Percentiles rank a stretch among this genome's conserved stretches.
phyloP scores from a whole-genome alignment of 2,113 vertebrate species.

The Lophochroa leadbeateri region DNA sequence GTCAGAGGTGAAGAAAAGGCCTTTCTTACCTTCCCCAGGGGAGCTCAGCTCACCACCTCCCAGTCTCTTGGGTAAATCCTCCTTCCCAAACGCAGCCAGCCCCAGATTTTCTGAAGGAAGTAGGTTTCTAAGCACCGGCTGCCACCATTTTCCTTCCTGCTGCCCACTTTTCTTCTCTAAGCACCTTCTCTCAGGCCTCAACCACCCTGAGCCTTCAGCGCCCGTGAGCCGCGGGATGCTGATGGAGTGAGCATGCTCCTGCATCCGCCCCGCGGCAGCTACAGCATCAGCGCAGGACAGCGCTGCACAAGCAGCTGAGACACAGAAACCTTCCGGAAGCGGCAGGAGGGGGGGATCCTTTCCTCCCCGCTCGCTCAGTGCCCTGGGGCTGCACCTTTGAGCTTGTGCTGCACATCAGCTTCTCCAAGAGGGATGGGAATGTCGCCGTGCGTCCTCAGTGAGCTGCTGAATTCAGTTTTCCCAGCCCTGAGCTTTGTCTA shows the following conservation, averaged over 20 bases:
- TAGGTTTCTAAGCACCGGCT: not conserved
- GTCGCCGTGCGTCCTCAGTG: fast-evolving
- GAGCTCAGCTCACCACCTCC: not conserved
- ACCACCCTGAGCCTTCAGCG: not conserved
- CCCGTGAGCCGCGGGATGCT: not conserved
- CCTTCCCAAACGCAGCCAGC: not conserved
- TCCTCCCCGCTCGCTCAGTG: not conserved
- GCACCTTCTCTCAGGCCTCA: constrained; percentile 56
- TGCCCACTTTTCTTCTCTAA: constrained; percentile 40
- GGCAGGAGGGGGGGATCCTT: not conserved
- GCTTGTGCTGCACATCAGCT: not conserved
- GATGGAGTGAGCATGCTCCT: constrained; percentile 54
- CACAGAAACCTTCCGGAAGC: not conserved
- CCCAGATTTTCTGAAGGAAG: not conserved
- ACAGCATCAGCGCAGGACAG: not conserved
- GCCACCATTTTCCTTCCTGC: not conserved
- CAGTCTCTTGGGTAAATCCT: not conserved
- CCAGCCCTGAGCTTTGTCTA: not conserved
- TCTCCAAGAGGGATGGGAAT: fast-evolving
- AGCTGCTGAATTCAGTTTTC: not conserved
- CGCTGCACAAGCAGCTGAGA: not conserved
- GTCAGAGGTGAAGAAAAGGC: not conserved
- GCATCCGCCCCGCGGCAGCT: not conserved
- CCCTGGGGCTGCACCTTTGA: not conserved
- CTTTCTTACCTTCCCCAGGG: constrained; percentile 14